These are phyloP conservation scores for Vicugna pacos DNA, from an alignment of 2,113 vertebrate species.

Conservation along the genomic window DNA sequence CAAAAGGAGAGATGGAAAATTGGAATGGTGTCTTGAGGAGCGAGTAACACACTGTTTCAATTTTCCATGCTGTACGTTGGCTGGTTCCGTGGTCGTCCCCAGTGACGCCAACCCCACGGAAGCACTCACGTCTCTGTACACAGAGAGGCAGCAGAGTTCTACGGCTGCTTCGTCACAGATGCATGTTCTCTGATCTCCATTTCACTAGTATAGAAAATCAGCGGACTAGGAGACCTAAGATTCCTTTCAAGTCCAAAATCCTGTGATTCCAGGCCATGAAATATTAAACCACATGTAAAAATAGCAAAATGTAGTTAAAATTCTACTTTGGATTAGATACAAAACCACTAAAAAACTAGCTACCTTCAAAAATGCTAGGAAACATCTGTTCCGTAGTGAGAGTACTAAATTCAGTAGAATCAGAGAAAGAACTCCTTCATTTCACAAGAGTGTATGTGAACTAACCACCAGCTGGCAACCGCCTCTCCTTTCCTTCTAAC, in stretches of 20 bases:
- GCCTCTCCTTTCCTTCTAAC: not conserved
- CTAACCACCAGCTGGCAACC: not conserved
- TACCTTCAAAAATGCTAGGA: not conserved
- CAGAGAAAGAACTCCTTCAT: not conserved
- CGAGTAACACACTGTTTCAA: not conserved
- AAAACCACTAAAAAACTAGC: not conserved
- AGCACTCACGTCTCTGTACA: not conserved
- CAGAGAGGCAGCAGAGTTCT: not conserved
- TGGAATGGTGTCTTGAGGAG: not conserved
- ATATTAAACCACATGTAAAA: slow-evolving; percentile 28
- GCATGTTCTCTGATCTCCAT: not conserved
- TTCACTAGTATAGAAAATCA: not conserved
- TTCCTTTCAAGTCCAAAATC: not conserved
- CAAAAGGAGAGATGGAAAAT: not conserved
- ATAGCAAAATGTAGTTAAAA: not conserved
- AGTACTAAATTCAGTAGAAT: slow-evolving; percentile 37
- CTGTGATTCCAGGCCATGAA: not conserved
- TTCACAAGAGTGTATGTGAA: not conserved
- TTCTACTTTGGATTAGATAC: not conserved
- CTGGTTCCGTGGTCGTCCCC: not conserved
- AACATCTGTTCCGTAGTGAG: not conserved
- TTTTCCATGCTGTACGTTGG: not conserved
- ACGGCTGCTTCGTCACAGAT: too few relatives aligned
- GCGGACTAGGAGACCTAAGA: not conserved
- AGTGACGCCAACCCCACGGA: not conserved